Conservation (phyloP, 2,113 vertebrate species). For the Sterrhoptilus dennistouni region DNA sequence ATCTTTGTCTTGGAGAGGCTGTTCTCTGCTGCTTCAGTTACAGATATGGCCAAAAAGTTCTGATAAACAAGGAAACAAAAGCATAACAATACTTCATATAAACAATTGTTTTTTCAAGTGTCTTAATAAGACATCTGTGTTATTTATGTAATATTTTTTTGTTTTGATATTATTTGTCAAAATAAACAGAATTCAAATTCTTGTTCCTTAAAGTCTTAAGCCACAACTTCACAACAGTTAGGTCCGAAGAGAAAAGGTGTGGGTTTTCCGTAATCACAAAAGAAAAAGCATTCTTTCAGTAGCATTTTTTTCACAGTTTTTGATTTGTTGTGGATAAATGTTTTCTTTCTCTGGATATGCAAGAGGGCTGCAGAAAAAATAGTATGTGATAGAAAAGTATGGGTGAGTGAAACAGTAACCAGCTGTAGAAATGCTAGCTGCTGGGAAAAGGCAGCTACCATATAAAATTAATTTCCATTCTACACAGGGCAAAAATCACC, state of each 20-base stretch:
- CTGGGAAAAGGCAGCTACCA: conserved; percentile 8
- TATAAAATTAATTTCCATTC: background rate
- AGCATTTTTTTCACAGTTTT: background rate
- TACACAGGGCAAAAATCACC: conserved; percentile 12
- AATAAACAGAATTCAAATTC: background rate
- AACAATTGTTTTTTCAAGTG: background rate
- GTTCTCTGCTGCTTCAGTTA: background rate
- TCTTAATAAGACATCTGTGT: background rate
- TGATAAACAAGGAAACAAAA: background rate
- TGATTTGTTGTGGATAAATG: background rate
- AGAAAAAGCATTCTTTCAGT: background rate
- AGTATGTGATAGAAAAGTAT: background rate
- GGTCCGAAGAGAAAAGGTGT: background rate
- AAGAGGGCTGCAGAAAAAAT: background rate
- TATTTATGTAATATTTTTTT: background rate
- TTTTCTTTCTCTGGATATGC: background rate
- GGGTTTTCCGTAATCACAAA: background rate
- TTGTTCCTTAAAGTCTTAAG: background rate
- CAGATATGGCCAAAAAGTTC: background rate
- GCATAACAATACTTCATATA: background rate
- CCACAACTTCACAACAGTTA: background rate
- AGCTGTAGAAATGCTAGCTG: conserved; percentile 30
- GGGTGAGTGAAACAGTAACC: background rate
- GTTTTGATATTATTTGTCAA: background rate
- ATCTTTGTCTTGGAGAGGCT: background rate